phyloP scores from a whole-genome alignment of 2,113 vertebrate genomes.

The Climacteris rufus region DNA sequence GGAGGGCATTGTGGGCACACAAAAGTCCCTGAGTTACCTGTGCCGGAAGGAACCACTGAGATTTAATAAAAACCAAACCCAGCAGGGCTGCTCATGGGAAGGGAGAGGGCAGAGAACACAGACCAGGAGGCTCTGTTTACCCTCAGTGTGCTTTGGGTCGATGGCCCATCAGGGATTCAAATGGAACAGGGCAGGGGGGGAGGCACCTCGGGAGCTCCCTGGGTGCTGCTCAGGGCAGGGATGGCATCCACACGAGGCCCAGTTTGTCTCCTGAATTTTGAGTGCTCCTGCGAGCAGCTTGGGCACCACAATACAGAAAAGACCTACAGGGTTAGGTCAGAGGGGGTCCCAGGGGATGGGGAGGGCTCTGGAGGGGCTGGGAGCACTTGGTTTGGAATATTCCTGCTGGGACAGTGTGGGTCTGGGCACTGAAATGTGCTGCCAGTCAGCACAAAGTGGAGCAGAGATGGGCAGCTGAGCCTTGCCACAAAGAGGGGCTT shows the following conservation, averaged over 20 bases:
- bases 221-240: not conserved
- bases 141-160: not conserved
- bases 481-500: not conserved
- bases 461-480: not conserved
- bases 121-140: not conserved
- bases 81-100: not conserved
- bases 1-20: no score
- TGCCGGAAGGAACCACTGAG: not conserved
- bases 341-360: no score
- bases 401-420: not conserved
- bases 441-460: fast-evolving
- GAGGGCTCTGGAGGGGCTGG: not conserved
- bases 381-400: not conserved
- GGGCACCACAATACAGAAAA: not conserved
- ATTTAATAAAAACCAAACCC: not conserved
- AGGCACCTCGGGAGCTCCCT: not conserved
- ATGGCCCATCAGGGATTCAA: not conserved
- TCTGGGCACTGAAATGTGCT: not conserved
- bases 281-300: no score
- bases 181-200: not conserved
- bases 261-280: not conserved
- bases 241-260: fast-evolving
- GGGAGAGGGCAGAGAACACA: not conserved
- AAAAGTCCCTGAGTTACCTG: not conserved
- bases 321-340: no score